Percentiles rank a stretch among this genome's conserved stretches.
Conservation (phyloP, 2,888 invertebrate genomes). For the Andrena marginata region DNA sequence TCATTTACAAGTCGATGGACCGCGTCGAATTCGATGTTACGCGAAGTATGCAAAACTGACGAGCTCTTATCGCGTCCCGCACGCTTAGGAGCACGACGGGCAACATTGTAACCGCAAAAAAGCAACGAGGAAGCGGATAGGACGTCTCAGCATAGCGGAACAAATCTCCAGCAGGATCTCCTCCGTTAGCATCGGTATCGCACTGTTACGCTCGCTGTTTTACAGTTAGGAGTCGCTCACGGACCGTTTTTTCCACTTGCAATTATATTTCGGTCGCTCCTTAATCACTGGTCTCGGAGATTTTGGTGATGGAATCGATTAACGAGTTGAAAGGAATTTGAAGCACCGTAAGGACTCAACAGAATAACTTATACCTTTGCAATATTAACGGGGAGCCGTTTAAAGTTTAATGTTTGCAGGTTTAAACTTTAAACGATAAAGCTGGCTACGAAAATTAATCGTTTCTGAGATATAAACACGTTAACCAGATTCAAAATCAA, state of each 20-base stretch:
- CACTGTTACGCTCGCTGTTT: conserved; percentile 74
- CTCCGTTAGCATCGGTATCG: conserved; percentile 67
- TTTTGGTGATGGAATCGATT: conserved; percentile 10
- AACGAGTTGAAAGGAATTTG: background rate
- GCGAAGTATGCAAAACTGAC: background rate
- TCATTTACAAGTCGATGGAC: conserved; percentile 1
- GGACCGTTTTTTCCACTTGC: conserved; percentile 42
- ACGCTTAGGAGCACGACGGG: conserved; percentile 24
- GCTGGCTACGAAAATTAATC: background rate
- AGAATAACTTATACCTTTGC: background rate
- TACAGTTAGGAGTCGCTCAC: conserved; percentile 78
- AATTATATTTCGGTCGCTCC: conserved; percentile 35
- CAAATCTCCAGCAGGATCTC: conserved; percentile 76
- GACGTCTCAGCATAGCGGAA: conserved; percentile 75
- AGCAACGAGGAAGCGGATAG: conserved; percentile 37
- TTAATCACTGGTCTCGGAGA: conserved; percentile 37
- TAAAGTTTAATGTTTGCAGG: background rate
- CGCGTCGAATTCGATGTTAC: background rate
- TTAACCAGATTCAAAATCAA: background rate
- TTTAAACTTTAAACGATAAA: background rate
- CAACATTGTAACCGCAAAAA: conserved; percentile 51
- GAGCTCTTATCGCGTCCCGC: background rate
- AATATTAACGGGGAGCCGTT: background rate
- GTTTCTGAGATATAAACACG: background rate
- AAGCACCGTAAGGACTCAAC: background rate